Evolutionary conservation across 1,140 invertebrate genomes (phyloP).

Genomic region (Drosophila malerkotliana): DNA sequence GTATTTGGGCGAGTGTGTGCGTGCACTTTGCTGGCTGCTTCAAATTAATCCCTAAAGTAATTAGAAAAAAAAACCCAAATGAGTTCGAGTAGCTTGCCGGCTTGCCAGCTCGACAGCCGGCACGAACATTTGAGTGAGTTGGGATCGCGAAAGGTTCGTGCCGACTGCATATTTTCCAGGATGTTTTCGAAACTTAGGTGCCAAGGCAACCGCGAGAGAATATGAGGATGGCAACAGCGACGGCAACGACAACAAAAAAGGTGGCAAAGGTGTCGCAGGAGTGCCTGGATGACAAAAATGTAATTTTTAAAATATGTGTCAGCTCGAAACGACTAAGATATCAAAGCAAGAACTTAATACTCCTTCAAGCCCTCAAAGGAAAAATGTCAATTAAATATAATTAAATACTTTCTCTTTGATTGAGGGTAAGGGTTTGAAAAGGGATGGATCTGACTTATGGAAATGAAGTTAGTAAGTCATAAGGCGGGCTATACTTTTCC

Average conservation of each 20-base stretch:
- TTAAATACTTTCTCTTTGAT: slow-evolving; percentile 46
- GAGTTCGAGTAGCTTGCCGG: slow-evolving; percentile 62
- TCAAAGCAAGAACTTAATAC: slow-evolving; percentile 44
- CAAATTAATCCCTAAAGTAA: slow-evolving; percentile 82
- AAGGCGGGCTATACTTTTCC: background rate
- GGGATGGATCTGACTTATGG: background rate
- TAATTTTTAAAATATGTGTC: slow-evolving; percentile 52
- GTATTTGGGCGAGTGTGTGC: slow-evolving; percentile 39
- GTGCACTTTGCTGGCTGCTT: slow-evolving; percentile 71
- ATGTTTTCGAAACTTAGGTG: slow-evolving; percentile 51
- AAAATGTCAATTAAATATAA: slow-evolving; percentile 50
- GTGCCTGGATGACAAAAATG: slow-evolving; percentile 33
- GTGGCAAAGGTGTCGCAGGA: slow-evolving; percentile 1
- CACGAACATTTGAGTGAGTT: slow-evolving; percentile 10
- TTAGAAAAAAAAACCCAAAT: slow-evolving; percentile 76
- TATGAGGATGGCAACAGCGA: slow-evolving; percentile 18
- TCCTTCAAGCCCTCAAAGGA: slow-evolving; percentile 34
- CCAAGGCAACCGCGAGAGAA: slow-evolving; percentile 49
- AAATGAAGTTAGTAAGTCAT: background rate
- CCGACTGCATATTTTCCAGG: slow-evolving; percentile 72
- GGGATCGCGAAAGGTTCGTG: slow-evolving; percentile 65
- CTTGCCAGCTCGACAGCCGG: background rate
- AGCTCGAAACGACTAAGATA: slow-evolving; percentile 35
- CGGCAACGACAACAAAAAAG: slow-evolving; percentile 7
- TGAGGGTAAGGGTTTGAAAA: slow-evolving; percentile 27